phyloP scores from a whole-genome alignment of 2,888 invertebrate genomes.

The Stenodera caucasica region DNA sequence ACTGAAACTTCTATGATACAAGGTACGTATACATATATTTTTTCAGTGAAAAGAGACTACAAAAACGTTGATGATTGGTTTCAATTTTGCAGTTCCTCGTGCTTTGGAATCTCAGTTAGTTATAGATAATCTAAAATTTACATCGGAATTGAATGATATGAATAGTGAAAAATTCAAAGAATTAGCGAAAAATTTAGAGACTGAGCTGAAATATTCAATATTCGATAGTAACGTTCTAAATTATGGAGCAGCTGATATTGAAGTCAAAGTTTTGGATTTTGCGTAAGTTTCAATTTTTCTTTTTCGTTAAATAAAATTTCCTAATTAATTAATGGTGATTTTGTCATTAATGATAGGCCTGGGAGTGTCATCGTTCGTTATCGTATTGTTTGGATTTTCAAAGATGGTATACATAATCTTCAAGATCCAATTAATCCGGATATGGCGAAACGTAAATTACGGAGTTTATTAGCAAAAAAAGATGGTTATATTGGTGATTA shows the following conservation, averaged over 20 bases:
- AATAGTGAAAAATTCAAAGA: constrained; percentile 66
- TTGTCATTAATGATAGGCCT: constrained; percentile 52
- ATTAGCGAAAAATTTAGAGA: constrained; percentile 63
- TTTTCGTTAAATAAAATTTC: neutral
- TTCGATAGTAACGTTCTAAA: constrained; percentile 59
- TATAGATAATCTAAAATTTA: constrained; percentile 68
- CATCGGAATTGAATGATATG: constrained; percentile 61
- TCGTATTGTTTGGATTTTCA: constrained; percentile 67
- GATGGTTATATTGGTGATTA: constrained; percentile 58
- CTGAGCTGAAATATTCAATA: constrained; percentile 62
- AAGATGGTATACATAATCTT: constrained; percentile 54
- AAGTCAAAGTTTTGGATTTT: constrained; percentile 64
- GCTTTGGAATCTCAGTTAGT: constrained; percentile 69
- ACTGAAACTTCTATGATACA: constrained; percentile 61
- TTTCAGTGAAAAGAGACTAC: neutral
- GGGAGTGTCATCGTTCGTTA: constrained; percentile 69
- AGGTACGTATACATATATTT: too few relatives aligned
- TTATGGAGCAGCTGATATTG: constrained; percentile 61
- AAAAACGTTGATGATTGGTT: too few relatives aligned
- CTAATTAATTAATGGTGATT: neutral
- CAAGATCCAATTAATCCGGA: constrained; percentile 59
- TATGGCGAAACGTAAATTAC: constrained; percentile 57
- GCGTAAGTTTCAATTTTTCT: constrained; percentile 53
- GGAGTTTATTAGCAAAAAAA: constrained; percentile 57
- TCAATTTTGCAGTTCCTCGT: constrained; percentile 62